phyloP scores from a whole-genome alignment of 2,113 vertebrate species.

The Tragelaphus imberbis region DNA sequence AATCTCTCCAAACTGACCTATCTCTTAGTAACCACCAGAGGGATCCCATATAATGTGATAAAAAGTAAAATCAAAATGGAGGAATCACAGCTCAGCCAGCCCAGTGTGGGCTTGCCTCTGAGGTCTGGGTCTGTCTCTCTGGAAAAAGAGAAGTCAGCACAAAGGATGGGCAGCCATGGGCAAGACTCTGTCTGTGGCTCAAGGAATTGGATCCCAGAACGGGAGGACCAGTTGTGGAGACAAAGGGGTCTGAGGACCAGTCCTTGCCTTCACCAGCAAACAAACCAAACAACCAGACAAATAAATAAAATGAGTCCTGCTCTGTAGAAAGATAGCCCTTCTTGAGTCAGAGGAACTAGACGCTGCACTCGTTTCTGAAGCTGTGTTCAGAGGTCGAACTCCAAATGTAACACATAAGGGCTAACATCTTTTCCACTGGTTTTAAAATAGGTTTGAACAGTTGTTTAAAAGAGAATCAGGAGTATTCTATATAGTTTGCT shows the following conservation, averaged over 20 bases:
- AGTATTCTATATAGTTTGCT: not conserved
- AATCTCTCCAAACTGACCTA: constrained; percentile 46
- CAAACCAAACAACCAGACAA: not conserved
- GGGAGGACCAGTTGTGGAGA: constrained; percentile 42
- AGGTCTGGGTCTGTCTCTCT: constrained; percentile 21
- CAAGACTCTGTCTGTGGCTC: constrained; percentile 53
- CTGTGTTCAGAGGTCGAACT: constrained; percentile 20
- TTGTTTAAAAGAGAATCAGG: not conserved
- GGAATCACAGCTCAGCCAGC: constrained; percentile 48
- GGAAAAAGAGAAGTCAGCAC: not conserved
- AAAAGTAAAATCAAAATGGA: constrained; percentile 56
- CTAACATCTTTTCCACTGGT: not conserved
- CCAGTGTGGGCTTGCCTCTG: constrained; percentile 10
- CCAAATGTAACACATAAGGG: not conserved
- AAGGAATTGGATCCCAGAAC: not conserved
- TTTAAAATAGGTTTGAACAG: not conserved
- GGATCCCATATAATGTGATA: constrained; percentile 63
- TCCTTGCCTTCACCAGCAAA: constrained; percentile 17
- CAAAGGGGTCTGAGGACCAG: not conserved
- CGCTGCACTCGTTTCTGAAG: not conserved
- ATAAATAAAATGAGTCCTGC: not conserved
- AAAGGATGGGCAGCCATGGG: not conserved
- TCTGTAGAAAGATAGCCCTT: not conserved
- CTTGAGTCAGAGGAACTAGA: constrained; percentile 15
- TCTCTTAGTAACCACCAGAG: constrained; percentile 57